Base-by-base conservation (phyloP, 2,797 vertebrate species). In the Myotis daubentonii region DNA sequence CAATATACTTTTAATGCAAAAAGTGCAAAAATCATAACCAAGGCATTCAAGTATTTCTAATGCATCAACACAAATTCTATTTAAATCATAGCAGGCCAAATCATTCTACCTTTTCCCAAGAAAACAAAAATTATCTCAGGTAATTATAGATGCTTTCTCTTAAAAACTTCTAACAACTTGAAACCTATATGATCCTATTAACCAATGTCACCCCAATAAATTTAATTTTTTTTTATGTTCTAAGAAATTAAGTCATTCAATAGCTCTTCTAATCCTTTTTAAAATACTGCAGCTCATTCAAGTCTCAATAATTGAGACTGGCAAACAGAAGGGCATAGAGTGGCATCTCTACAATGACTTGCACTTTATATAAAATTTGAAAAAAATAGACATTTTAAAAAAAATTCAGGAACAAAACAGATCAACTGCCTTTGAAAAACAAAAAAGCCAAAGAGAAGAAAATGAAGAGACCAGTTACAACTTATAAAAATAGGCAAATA, bases 321-420 rank as follows among this genome's bases (percentile, higher is more conserved):
- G 82, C 90, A 93, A 95, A 88, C 80, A 94, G 78, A 95, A 96
- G 96, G 25, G 90, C 86, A 96, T 3, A 91, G 75, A 95, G 72
- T 94, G 83, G 49, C 76, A 96, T 91, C 76, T 95, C 93, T 89
- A 95, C 97, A 95, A 97, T 97, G 97, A 97, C 97, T 97, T 97
- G 97, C 97, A 97, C 87, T 97, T 97, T 97, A 96, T 51, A 93
- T 83, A 93, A 96, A 96, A 95, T 93, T 84, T 88, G 89, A 82
- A 89, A 93, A 95, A 89, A 55, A 83, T n/a, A 89, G 81, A 41
- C 88, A 95, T 71, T 74, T 71, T 70, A 38, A 57, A 62, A 65
- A 55, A 78, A 74, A 68, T 20, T 85, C 53, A 89, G 75, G 33
- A 94, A 94, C 53, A 93, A 87, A 96, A 97, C 0, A 66, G 8